These are phyloP conservation scores for Drosophila kanapiae DNA, from an alignment of 1,140 invertebrate genomes.

Conservation along the genomic window DNA sequence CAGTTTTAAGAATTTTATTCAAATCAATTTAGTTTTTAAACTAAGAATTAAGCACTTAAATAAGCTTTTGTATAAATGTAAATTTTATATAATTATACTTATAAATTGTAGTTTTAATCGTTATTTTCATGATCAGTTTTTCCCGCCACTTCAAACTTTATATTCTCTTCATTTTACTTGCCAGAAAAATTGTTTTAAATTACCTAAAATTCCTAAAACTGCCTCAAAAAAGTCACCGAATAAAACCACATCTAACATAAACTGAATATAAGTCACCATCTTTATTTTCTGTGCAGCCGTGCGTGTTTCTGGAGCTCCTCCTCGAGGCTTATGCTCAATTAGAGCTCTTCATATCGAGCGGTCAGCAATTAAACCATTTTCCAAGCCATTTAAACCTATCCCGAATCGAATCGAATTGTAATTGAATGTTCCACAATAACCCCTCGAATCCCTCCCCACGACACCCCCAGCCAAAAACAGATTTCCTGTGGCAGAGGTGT, in stretches of 20 bases:
- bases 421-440: conserved; percentile 50
- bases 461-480: background rate
- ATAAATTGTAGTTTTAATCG: background rate
- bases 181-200: background rate
- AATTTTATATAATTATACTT: background rate
- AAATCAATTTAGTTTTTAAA: background rate
- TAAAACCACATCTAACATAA: too few species aligned
- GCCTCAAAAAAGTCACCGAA: too few species aligned
- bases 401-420: conserved; percentile 58
- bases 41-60: too few species aligned
- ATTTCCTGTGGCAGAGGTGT: conserved; percentile 37
- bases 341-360: conserved; percentile 68
- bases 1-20: background rate
- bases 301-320: conserved; percentile 32
- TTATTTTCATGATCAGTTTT: background rate
- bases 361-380: conserved; percentile 79
- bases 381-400: conserved; percentile 69
- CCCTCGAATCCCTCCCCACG: background rate
- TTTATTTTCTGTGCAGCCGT: background rate
- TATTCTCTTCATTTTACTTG: background rate
- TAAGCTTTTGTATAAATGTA: background rate
- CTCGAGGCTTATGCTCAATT: conserved; percentile 69
- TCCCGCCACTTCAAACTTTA: too few species aligned
- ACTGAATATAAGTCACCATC: too few species aligned
- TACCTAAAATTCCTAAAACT: too few species aligned